Conservation (phyloP, 2,113 vertebrate species). For the Lonchura striata region DNA sequence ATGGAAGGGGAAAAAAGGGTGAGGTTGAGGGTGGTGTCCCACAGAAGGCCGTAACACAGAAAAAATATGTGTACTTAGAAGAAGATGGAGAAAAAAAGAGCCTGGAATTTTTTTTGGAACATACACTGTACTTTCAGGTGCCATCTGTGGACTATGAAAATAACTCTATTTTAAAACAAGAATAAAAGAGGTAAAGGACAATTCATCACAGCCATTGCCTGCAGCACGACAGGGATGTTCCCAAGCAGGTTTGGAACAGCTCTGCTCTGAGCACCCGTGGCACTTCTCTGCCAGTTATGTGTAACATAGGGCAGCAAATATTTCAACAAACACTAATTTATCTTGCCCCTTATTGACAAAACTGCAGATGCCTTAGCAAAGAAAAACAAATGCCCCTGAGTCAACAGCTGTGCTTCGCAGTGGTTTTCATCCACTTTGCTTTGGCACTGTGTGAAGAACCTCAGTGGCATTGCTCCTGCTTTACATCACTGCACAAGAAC, state of each 20-base stretch:
- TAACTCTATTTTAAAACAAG: not conserved
- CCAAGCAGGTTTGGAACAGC: not conserved
- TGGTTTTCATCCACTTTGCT: not conserved
- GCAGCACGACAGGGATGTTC: not conserved
- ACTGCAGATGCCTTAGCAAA: not conserved
- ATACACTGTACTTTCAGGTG: slow-evolving; percentile 57
- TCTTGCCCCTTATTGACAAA: not conserved
- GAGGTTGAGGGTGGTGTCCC: slow-evolving; percentile 61
- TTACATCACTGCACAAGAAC: not conserved
- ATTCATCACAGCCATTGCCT: not conserved
- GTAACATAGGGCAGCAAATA: not conserved
- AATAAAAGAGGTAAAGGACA: not conserved
- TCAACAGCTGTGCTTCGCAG: not conserved
- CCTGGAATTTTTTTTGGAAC: slow-evolving; percentile 55
- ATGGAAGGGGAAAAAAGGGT: slow-evolving; percentile 58
- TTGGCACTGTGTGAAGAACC: not conserved
- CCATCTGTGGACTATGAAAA: slow-evolving; percentile 18
- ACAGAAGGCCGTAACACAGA: slow-evolving; percentile 43
- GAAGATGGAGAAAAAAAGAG: slow-evolving; percentile 24
- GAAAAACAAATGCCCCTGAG: not conserved
- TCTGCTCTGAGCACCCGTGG: not conserved
- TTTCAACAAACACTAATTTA: not conserved
- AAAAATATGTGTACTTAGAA: slow-evolving; percentile 31
- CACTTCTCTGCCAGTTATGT: not conserved
- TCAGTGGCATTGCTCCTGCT: not conserved